Evolutionary conservation across 2,888 invertebrate species (phyloP).

Genomic region (Formica aserva): DNA sequence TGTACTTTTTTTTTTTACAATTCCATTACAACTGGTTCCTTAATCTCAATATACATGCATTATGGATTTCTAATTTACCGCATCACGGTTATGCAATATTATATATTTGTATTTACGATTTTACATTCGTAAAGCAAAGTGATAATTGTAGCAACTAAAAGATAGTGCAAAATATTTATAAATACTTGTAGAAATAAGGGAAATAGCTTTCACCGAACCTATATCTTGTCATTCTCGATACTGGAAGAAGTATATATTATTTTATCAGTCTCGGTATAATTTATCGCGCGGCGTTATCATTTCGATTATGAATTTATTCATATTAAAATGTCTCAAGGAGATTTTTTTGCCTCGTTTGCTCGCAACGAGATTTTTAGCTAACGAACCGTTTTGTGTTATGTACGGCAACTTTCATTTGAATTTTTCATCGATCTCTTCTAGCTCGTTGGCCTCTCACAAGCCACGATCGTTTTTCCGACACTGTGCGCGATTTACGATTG

Average conservation of each 20-base stretch:
- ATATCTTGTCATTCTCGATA: neutral
- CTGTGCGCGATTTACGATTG: constrained; percentile 9
- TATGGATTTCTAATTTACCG: neutral
- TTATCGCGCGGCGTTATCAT: constrained; percentile 11
- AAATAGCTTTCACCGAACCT: constrained; percentile 21
- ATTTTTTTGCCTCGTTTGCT: constrained; percentile 53
- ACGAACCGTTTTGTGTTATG: constrained; percentile 28
- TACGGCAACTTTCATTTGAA: constrained; percentile 69
- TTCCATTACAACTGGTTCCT: neutral
- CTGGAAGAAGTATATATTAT: neutral
- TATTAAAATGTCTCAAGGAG: constrained; percentile 25
- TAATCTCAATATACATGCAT: neutral
- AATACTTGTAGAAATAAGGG: constrained; percentile 3
- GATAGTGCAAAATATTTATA: constrained; percentile 30
- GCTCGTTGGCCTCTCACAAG: constrained; percentile 32
- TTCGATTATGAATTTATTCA: constrained; percentile 32
- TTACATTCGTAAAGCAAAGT: neutral
- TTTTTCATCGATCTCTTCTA: constrained; percentile 62
- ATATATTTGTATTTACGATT: neutral
- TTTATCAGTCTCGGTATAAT: neutral
- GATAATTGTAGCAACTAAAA: constrained; percentile 6
- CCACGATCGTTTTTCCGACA: constrained; percentile 57
- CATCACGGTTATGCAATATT: neutral
- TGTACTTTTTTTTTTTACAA: neutral
- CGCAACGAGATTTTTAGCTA: constrained; percentile 62